Evolutionary conservation across 2,113 vertebrate genomes (phyloP).

Genomic region (Lontra canadensis): DNA sequence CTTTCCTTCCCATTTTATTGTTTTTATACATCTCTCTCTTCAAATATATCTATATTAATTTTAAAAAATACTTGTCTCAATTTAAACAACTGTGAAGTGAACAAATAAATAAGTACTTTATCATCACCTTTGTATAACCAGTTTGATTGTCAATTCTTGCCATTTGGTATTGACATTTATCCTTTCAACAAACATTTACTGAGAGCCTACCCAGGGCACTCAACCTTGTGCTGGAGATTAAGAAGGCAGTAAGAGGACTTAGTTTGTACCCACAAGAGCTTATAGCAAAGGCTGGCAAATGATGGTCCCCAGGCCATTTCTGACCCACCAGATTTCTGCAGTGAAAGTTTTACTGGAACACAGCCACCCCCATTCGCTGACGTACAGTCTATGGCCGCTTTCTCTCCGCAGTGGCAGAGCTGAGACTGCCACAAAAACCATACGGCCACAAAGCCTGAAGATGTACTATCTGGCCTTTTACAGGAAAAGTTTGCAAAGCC

Average conservation of each 20-base stretch:
- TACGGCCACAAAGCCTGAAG: background rate
- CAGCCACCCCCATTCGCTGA: background rate
- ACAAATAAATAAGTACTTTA: background rate
- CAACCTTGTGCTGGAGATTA: background rate
- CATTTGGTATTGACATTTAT: background rate
- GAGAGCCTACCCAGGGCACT: background rate
- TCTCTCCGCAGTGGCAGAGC: background rate
- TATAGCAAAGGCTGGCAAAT: background rate
- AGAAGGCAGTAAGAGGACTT: background rate
- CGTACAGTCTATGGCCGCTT: background rate
- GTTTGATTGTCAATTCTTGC: background rate
- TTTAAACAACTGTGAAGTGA: slow-evolving; percentile 26
- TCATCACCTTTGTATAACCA: background rate
- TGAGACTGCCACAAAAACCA: background rate
- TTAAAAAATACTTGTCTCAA: background rate
- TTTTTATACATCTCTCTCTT: slow-evolving; percentile 32
- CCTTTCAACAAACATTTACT: background rate
- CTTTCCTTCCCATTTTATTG: slow-evolving; percentile 49
- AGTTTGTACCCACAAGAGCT: background rate
- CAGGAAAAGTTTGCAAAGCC: background rate
- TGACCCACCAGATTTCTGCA: background rate
- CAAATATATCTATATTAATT: slow-evolving; percentile 48
- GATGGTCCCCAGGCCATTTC: background rate
- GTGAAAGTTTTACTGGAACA: background rate
- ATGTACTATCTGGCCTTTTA: background rate